These are phyloP conservation scores for Setophaga petechia DNA, from an alignment of 2,113 vertebrate species.

Conservation along the genomic window DNA sequence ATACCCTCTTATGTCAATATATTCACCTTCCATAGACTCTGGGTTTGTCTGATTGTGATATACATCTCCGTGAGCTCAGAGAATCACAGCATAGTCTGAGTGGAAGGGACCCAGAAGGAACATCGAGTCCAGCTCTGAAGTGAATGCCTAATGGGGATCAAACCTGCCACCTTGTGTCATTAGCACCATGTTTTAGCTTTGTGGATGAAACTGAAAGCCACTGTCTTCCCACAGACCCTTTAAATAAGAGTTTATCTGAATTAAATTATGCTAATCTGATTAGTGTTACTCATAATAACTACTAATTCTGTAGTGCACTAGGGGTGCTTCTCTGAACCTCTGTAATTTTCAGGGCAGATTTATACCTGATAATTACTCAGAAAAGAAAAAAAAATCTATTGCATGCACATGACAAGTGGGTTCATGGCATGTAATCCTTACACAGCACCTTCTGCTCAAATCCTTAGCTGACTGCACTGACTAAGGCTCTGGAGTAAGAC, in stretches of 20 bases:
- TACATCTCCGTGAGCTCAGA: not conserved
- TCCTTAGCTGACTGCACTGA: not conserved
- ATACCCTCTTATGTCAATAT: not conserved
- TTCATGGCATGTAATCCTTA: not conserved
- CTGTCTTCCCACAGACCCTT: not conserved
- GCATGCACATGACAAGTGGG: not conserved
- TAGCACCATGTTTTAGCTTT: not conserved
- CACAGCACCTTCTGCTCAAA: not conserved
- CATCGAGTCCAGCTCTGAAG: not conserved
- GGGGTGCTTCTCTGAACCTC: not conserved
- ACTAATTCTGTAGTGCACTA: not conserved
- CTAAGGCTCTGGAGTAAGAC: not conserved
- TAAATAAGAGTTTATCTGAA: not conserved
- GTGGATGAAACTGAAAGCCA: not conserved
- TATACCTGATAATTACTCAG: not conserved
- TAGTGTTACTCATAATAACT: not conserved
- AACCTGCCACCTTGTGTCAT: not conserved
- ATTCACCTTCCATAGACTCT: not conserved
- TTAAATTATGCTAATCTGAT: not conserved
- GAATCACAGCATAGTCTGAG: not conserved
- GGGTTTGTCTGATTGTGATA: not conserved
- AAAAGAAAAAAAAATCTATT: not conserved
- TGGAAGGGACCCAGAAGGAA: not conserved
- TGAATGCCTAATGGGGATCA: not conserved
- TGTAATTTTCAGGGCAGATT: not conserved